These are phyloP conservation scores for Phainopepla nitens DNA, from an alignment of 2,113 vertebrate genomes.

Conservation along the genomic window DNA sequence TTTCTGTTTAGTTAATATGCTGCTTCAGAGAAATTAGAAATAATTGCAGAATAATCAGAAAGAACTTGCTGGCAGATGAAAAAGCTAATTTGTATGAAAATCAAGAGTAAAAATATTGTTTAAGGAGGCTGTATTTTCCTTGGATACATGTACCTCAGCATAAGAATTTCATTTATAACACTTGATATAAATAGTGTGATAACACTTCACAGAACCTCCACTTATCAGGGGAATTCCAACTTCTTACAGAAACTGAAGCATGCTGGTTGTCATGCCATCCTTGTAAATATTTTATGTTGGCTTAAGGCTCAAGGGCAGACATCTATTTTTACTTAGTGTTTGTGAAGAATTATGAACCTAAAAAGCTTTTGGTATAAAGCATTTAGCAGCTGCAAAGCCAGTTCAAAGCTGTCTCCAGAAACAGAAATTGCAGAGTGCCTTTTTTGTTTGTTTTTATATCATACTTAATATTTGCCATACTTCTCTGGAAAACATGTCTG, in stretches of 20 bases:
- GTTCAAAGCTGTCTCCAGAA: slow-evolving; percentile 20
- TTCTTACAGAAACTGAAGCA: slow-evolving; percentile 32
- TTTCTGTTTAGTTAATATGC: not conserved
- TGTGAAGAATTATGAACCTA: slow-evolving; percentile 30
- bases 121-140: slow-evolving; percentile 36
- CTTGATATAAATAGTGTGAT: slow-evolving; percentile 52
- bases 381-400: not conserved
- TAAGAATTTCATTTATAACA: slow-evolving; percentile 48
- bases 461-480: not conserved
- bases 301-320: slow-evolving; percentile 65
- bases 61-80: slow-evolving; percentile 18
- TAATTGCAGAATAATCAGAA: not conserved
- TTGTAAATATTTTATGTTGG: slow-evolving; percentile 78
- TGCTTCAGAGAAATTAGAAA: not conserved
- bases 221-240: slow-evolving; percentile 60
- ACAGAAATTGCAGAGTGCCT: not conserved
- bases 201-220: slow-evolving; percentile 49
- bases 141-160: not conserved
- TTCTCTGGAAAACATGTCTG: not conserved
- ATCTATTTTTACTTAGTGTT: slow-evolving; percentile 59
- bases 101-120: slow-evolving; percentile 3
- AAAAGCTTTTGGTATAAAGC: slow-evolving; percentile 50
- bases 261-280: slow-evolving; percentile 55
- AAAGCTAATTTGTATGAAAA: slow-evolving; percentile 40
- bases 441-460: slow-evolving; percentile 26